Evolutionary conservation across 2,888 invertebrate genomes (phyloP), one percentile per base, ranked within the genome.

Genomic region (Aspidapion aeneum): DNA sequence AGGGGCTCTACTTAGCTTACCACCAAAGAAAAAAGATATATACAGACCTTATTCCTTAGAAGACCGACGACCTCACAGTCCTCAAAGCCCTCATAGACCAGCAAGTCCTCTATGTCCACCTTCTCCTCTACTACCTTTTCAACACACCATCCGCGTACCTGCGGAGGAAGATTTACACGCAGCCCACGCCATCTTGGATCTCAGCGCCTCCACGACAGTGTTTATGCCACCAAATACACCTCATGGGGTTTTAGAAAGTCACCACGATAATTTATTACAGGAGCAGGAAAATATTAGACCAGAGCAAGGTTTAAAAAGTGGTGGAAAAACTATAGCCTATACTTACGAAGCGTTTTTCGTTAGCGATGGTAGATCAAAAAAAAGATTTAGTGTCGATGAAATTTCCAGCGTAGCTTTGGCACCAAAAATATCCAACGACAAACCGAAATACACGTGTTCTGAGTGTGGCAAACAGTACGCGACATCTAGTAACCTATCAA

Each of bases 261-360:
- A 59, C 17, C 62, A 61, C 18, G 63, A 63, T 21, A 63, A 68
- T 9, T 70, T 71, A 18, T 50, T 70, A 5, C 69, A 68, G 3
- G 70, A 69, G 52, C 68, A 70, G 52, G 71, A 72, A 35, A 65
- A 67, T 21, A 69, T 54, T n/a, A 61, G 59, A 59, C 68, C 62
- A 57, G 60, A 1, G 57, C 60, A 7, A 62, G 62, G 17, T 62
- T 62, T 18, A 48, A 49, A 51, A 12, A 57, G 67, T 1, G 74
- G 71, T 57, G 82, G 85, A 50, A 91, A 92, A 76, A 93, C 93
- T 1, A 88, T 93, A 67, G 93, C 93, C 16, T 94, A 94, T 79
- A 93, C 94, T 18, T 93, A 94, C 80, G 93, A 94, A 77, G 93
- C 93, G n/a, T 93, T 94, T 80, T 93, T 94, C 77, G 92, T 93